These are phyloP conservation scores for Gisinianus flammeolus DNA, from an alignment of 2,888 invertebrate genomes.

Conservation along the genomic window DNA sequence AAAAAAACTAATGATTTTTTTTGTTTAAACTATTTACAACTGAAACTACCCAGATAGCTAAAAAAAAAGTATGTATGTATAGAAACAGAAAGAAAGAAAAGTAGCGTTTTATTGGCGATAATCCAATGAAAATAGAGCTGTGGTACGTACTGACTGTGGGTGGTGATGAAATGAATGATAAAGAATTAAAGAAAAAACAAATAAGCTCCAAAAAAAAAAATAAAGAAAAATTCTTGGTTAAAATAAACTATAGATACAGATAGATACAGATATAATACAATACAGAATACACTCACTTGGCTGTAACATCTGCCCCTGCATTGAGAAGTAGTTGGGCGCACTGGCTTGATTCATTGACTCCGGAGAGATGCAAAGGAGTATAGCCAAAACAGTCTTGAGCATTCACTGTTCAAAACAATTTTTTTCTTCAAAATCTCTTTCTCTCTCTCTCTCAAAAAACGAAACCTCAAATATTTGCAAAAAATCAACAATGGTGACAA, in stretches of 20 bases:
- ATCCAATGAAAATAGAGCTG: constrained; percentile 12
- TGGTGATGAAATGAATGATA: constrained; percentile 4
- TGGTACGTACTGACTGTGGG: constrained; percentile 18
- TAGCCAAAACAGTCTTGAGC: constrained; percentile 63
- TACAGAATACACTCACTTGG: constrained; percentile 60
- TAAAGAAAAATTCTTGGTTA: background rate
- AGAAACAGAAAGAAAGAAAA: background rate
- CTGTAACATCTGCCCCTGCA: constrained; percentile 87
- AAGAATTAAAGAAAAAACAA: background rate
- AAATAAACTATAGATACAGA: background rate
- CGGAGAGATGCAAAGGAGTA: constrained; percentile 80
- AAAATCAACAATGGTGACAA: too few relatives aligned
- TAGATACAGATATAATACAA: background rate
- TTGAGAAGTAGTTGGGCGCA: constrained; percentile 84
- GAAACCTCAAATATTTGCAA: too few relatives aligned
- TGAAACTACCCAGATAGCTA: too few relatives aligned
- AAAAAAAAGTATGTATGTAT: too few relatives aligned
- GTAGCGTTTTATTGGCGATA: background rate
- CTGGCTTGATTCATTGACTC: constrained; percentile 80
- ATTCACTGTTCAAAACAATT: constrained; percentile 65
- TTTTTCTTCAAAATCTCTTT: too few relatives aligned
- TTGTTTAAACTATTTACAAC: too few relatives aligned
- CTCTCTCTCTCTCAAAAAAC: too few relatives aligned
- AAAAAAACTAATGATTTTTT: too few relatives aligned
- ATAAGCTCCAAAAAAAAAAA: background rate